phyloP scores from a whole-genome alignment of 2,888 invertebrate species.

The Latrodectus hesperus region DNA sequence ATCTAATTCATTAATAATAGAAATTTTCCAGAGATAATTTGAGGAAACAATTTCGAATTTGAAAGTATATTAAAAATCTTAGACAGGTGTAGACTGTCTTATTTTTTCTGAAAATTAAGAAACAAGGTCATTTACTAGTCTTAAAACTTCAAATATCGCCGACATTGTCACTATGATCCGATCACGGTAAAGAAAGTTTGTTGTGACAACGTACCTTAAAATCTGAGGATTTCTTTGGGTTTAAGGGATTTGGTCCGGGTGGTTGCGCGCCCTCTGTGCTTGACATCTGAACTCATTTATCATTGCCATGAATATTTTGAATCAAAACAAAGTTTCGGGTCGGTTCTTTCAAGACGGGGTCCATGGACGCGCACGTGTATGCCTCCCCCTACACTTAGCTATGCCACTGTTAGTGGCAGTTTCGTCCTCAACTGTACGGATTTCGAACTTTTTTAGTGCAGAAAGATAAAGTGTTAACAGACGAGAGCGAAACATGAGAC shows the following conservation, averaged over 20 bases:
- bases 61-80: no score
- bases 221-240: slow-evolving; percentile 18
- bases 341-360: not conserved
- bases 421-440: slow-evolving; percentile 17
- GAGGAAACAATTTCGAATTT: no score
- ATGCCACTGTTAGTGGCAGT: slow-evolving; percentile 11
- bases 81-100: no score
- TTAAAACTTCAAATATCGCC: no score
- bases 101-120: no score
- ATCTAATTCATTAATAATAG: no score
- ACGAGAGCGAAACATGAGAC: slow-evolving; percentile 16
- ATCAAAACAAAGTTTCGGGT: slow-evolving; percentile 45
- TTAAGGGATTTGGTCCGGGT: slow-evolving; percentile 28
- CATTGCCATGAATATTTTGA: slow-evolving; percentile 48
- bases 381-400: not conserved
- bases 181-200: not conserved
- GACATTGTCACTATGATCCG: no score
- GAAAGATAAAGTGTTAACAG: slow-evolving; percentile 44
- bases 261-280: slow-evolving; percentile 24
- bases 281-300: slow-evolving; percentile 56
- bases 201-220: slow-evolving; percentile 34
- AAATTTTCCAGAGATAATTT: no score
- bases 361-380: slow-evolving; percentile 24
- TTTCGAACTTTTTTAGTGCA: not conserved
- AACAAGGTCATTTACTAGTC: no score